Conservation (phyloP, 2,113 vertebrate genomes). For the Cichladusa arquata region DNA sequence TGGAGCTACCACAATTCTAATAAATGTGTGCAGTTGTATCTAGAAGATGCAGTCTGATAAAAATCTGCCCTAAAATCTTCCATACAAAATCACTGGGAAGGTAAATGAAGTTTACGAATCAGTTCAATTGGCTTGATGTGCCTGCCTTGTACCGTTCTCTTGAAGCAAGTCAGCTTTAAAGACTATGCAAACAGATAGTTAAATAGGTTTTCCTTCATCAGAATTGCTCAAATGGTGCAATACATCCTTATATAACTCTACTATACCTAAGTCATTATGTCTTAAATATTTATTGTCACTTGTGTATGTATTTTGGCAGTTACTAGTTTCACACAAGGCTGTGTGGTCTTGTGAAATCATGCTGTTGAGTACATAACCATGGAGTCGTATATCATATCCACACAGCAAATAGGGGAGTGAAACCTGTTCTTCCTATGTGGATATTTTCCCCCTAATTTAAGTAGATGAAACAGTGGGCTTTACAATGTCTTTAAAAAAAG, state of each 20-base stretch:
- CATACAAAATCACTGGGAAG: not conserved
- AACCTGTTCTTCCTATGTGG: not conserved
- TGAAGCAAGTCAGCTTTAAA: not conserved
- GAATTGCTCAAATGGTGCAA: not conserved
- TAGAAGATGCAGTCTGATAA: not conserved
- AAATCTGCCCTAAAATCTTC: not conserved
- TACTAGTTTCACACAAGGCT: not conserved
- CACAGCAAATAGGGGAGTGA: not conserved
- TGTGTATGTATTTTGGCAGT: not conserved
- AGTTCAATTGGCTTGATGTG: not conserved
- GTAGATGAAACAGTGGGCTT: not conserved
- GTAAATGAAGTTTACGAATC: not conserved
- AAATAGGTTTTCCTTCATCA: not conserved
- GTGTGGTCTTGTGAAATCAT: not conserved
- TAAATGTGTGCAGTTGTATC: not conserved
- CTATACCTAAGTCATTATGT: not conserved
- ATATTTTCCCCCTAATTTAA: not conserved
- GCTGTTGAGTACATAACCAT: not conserved
- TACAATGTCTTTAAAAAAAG: not conserved
- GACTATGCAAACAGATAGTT: not conserved
- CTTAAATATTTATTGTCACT: not conserved
- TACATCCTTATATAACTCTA: not conserved
- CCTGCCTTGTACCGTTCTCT: not conserved
- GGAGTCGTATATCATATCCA: not conserved
- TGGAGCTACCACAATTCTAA: not conserved